phyloP scores from a whole-genome alignment of 2,888 invertebrate species.

The Trichacis sp. region DNA sequence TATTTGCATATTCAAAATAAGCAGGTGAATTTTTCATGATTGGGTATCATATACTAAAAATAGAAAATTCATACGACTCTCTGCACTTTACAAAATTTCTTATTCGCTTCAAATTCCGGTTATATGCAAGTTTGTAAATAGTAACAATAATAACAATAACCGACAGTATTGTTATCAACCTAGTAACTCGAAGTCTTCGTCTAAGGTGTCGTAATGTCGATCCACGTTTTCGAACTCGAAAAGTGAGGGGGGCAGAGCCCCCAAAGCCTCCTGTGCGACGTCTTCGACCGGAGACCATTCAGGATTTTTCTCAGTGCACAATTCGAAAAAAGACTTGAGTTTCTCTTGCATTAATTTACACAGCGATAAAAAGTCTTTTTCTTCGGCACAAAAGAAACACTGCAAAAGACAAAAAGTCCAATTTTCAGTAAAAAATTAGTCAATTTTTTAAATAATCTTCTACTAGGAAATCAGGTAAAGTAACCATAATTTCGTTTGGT shows the following conservation, averaged over 20 bases:
- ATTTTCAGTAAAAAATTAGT: conserved; percentile 39
- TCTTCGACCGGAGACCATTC: conserved; percentile 78
- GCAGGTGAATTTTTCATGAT: background rate
- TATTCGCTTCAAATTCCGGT: background rate
- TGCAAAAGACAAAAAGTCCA: conserved; percentile 65
- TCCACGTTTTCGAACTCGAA: conserved; percentile 75
- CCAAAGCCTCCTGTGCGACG: conserved; percentile 64
- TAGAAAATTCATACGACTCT: background rate
- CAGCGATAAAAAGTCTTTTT: conserved; percentile 83
- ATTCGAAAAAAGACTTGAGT: conserved; percentile 87
- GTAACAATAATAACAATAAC: conserved; percentile 38
- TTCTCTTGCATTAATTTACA: conserved; percentile 78
- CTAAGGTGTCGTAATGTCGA: conserved; percentile 79
- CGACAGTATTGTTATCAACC: conserved; percentile 70
- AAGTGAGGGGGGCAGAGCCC: conserved; percentile 68
- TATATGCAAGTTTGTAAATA: background rate
- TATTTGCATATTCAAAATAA: background rate
- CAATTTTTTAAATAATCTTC: too few species aligned
- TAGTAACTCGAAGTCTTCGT: conserved; percentile 86
- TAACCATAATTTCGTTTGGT: too few species aligned
- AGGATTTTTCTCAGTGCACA: conserved; percentile 81
- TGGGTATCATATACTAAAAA: background rate
- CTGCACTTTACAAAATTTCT: background rate
- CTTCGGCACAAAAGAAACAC: conserved; percentile 92
- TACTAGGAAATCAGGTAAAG: too few species aligned